Evolutionary conservation across 2,888 invertebrate species (phyloP), one percentile per base, ranked within the genome.

Genomic region (Aethes cnicana): DNA sequence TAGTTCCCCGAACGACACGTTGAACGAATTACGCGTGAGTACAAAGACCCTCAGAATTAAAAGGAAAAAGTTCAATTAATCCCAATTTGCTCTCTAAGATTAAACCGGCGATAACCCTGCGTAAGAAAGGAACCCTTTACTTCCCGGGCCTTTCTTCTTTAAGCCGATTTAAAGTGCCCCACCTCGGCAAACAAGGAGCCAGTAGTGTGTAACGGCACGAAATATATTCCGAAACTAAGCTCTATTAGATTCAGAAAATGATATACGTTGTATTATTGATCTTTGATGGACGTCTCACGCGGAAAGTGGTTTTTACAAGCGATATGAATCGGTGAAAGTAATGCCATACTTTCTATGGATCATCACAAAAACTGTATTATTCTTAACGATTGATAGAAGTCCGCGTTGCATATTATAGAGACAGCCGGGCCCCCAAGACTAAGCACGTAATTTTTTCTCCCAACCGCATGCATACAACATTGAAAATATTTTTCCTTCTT

Each of bases 21-120:
- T 71, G 69, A 76, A 73, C 78, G 78, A 81, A 81, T 84, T 85
- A 84, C 79, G 74, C 72, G 72, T 66, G 68, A 72, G 66, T 67
- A 84, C 81, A 85, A 86, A 82, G 79, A 74, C 76, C 72, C 74
- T 72, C 69, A 69, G 69, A 72, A 73, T 71, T 80, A 81, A 68
- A 69, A 64, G 77, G 79, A 84, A 87, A 85, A 84, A 86, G 81
- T 84, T 89, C 85, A 84, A 89, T 88, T 88, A 88, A 88, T 89
- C 89, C 89, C 81, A 89, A 88, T 88, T 89, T 83, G 84, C 77
- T 76, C 77, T 80, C 79, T 69, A 77, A 89, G 88, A 87, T 87
- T 85, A 87, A 81, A 75, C 75, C 73, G 61, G 63, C 79, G 88
- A 88, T 88, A 88, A 81, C 77, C 52, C 77, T 74, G 68, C 77